phyloP scores from a whole-genome alignment of 2,888 invertebrate genomes.

The Chloroclysta siterata region DNA sequence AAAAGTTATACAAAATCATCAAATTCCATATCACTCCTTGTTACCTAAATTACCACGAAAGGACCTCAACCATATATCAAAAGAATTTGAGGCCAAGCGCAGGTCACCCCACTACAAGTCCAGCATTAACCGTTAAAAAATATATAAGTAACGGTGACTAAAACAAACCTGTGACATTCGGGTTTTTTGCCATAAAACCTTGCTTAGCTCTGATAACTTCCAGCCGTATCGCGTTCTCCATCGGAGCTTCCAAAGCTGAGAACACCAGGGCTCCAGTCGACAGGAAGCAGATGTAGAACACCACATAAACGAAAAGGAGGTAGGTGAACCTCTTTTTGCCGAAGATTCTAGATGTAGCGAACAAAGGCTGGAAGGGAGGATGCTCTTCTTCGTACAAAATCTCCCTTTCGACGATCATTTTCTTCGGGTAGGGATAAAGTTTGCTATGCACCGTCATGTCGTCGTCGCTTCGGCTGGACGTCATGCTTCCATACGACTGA shows the following conservation, averaged over 20 bases:
- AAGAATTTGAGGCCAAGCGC: too few relatives aligned
- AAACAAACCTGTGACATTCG: constrained; percentile 86
- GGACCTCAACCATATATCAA: too few relatives aligned
- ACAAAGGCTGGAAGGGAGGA: constrained; percentile 74
- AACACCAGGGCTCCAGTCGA: constrained; percentile 88
- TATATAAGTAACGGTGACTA: too few relatives aligned
- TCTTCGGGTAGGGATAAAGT: constrained; percentile 73
- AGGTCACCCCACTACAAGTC: too few relatives aligned
- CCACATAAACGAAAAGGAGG: constrained; percentile 80
- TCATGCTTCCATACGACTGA: constrained; percentile 79
- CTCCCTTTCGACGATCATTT: constrained; percentile 72
- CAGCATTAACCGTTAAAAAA: too few relatives aligned
- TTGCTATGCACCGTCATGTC: constrained; percentile 80
- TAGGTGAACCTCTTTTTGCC: constrained; percentile 83
- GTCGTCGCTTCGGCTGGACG: constrained; percentile 71
- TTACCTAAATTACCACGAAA: too few relatives aligned
- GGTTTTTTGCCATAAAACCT: constrained; percentile 84
- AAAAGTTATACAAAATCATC: too few relatives aligned
- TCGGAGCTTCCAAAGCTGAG: constrained; percentile 87
- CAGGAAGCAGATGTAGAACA: constrained; percentile 87
- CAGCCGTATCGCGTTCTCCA: constrained; percentile 83
- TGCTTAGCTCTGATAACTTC: constrained; percentile 80
- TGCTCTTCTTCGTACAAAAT: constrained; percentile 77
- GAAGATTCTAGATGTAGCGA: constrained; percentile 74
- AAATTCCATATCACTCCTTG: too few relatives aligned